Conservation (phyloP, 2,888 invertebrate species). For the Oscheius sp. region DNA sequence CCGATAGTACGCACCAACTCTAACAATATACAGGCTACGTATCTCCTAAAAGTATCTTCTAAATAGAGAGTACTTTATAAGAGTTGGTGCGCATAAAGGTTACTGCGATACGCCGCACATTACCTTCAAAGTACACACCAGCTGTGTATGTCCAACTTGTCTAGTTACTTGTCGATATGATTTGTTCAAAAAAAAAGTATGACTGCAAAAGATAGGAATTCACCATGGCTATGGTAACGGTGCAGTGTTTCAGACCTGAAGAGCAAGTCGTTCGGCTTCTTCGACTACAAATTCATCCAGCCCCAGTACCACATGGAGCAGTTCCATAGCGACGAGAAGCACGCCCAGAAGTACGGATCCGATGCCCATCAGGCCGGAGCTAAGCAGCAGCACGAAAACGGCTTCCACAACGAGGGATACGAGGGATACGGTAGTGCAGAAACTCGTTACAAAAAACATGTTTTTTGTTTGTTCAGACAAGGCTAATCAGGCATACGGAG, state of each 20-base stretch:
- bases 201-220: no score
- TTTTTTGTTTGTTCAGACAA: conserved; percentile 46
- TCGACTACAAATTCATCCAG: conserved; percentile 67
- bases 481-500: conserved; percentile 53
- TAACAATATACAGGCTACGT: no score
- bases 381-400: conserved; percentile 51
- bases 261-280: conserved; percentile 66
- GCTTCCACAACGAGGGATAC: conserved; percentile 62
- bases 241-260: conserved; percentile 54
- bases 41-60: no score
- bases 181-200: no score
- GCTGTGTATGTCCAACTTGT: no score
- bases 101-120: no score
- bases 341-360: conserved; percentile 62
- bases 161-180: no score
- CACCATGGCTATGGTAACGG: background rate
- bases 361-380: conserved; percentile 60
- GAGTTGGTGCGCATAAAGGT: no score
- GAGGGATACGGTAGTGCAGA: conserved; percentile 48
- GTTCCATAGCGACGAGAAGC: conserved; percentile 67
- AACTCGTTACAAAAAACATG: conserved; percentile 37
- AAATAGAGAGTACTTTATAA: no score
- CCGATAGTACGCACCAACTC: no score
- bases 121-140: no score
- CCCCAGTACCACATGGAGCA: conserved; percentile 68